phyloP scores from a whole-genome alignment of 2,113 vertebrate species.

The Dendropsophus ebraccatus region DNA sequence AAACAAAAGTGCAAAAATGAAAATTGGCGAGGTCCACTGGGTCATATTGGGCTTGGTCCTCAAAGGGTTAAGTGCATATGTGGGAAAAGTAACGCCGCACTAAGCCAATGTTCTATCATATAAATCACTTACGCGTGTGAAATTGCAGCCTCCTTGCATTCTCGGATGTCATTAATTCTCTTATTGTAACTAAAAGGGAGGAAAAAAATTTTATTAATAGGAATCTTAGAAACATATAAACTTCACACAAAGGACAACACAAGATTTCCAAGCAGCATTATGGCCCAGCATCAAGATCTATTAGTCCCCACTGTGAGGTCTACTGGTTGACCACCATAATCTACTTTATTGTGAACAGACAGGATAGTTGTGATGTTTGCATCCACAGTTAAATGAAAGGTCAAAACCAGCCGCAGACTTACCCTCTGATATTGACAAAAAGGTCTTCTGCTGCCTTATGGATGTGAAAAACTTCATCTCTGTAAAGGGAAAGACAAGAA shows the following conservation, averaged over 20 bases:
- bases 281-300: neutral
- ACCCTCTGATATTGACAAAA: conserved; percentile 98
- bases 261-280: neutral
- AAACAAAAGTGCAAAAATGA: no score
- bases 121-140: conserved; percentile 90
- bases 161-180: conserved; percentile 96
- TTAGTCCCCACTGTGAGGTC: neutral
- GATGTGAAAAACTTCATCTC: conserved; percentile 97
- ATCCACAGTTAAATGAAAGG: neutral
- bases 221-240: neutral
- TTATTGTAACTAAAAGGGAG: conserved; percentile 90
- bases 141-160: conserved; percentile 95
- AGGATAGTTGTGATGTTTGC: neutral
- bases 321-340: neutral
- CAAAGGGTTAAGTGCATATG: no score
- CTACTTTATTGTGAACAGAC: neutral
- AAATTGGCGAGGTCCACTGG: no score
- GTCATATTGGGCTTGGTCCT: no score
- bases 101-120: neutral
- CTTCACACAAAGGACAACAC: neutral
- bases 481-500: conserved; percentile 94
- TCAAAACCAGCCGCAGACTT: conserved; percentile 21
- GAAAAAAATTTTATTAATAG: neutral
- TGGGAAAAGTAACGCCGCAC: neutral
- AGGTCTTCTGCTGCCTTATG: conserved; percentile 97